These are phyloP conservation scores for Argyra leucocephala DNA, from an alignment of 2,888 invertebrate genomes.

Conservation along the genomic window DNA sequence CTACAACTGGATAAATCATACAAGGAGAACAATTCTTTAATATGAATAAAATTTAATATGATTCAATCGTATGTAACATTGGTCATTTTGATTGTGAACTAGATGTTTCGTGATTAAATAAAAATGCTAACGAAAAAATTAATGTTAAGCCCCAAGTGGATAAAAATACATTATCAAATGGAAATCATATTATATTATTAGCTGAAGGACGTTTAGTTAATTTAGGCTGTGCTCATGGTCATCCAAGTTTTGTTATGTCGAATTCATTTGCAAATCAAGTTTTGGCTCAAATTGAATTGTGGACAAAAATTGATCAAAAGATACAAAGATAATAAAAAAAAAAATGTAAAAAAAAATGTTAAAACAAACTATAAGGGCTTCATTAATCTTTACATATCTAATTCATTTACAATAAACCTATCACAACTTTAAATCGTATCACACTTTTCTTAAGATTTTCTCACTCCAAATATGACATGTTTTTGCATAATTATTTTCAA, in stretches of 20 bases:
- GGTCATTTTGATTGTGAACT: constrained; percentile 99
- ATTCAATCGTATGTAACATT: constrained; percentile 96
- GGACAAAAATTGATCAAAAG: constrained; percentile 78
- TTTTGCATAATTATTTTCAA: too few relatives aligned
- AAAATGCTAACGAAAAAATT: constrained; percentile 75
- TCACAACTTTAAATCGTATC: too few relatives aligned
- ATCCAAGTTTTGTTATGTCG: constrained; percentile 99
- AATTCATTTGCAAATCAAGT: constrained; percentile 99
- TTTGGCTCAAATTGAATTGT: constrained; percentile 95
- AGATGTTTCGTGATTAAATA: constrained; percentile 89
- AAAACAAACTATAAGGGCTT: too few relatives aligned
- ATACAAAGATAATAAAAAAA: too few relatives aligned
- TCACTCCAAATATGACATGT: too few relatives aligned
- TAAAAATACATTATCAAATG: constrained; percentile 78
- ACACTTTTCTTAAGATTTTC: too few relatives aligned
- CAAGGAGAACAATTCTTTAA: constrained; percentile 73
- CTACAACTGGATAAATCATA: constrained; percentile 97
- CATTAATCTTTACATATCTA: too few relatives aligned
- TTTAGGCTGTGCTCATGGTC: constrained; percentile 96
- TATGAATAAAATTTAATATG: constrained; percentile 95
- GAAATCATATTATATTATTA: constrained; percentile 84
- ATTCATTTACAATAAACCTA: too few relatives aligned
- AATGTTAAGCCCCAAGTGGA: constrained; percentile 98
- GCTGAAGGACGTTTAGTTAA: constrained; percentile 96
- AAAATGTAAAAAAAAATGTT: too few relatives aligned